A percentile compares a stretch with the other conserved stretches of the same genome.
Evolutionary conservation across 1,140 invertebrate genomes (phyloP).

Genomic region (Lasioglossum baleicum): DNA sequence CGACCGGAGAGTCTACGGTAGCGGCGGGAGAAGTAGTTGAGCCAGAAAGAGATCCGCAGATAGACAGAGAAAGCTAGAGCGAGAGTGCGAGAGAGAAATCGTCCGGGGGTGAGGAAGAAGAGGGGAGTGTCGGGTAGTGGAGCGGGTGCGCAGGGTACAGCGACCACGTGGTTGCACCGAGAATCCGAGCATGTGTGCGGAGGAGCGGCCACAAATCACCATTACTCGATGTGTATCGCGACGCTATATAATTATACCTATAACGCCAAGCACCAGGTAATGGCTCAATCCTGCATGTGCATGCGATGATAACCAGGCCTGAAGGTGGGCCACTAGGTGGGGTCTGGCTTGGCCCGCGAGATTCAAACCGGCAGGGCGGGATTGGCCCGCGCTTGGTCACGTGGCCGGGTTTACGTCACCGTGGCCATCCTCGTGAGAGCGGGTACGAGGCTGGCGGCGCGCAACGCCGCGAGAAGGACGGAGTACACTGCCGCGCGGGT

Average conservation of each 20-base stretch:
- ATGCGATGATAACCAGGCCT: constrained; percentile 73
- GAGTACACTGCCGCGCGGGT: background rate
- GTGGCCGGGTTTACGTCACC: constrained; percentile 62
- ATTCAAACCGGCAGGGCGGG: constrained; percentile 61
- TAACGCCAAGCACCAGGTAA: constrained; percentile 78
- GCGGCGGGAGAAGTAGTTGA: background rate
- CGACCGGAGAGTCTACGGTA: constrained; percentile 14
- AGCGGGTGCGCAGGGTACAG: constrained; percentile 28
- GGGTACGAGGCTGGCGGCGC: constrained; percentile 10
- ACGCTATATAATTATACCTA: constrained; percentile 79
- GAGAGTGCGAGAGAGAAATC: background rate
- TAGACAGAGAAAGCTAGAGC: background rate
- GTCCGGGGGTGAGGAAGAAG: background rate
- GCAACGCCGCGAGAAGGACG: constrained; percentile 17
- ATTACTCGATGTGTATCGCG: constrained; percentile 80
- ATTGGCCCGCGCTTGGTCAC: constrained; percentile 62
- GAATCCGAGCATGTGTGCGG: constrained; percentile 57
- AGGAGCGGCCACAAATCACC: constrained; percentile 77
- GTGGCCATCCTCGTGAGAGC: constrained; percentile 63
- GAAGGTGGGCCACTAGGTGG: constrained; percentile 57
- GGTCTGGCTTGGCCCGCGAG: constrained; percentile 59
- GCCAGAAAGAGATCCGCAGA: too few species aligned
- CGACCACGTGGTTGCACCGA: constrained; percentile 56
- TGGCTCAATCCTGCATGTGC: constrained; percentile 79
- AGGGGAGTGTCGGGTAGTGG: background rate